phyloP scores from a whole-genome alignment of 2,888 invertebrate genomes.

The Monoplex corrugatus region DNA sequence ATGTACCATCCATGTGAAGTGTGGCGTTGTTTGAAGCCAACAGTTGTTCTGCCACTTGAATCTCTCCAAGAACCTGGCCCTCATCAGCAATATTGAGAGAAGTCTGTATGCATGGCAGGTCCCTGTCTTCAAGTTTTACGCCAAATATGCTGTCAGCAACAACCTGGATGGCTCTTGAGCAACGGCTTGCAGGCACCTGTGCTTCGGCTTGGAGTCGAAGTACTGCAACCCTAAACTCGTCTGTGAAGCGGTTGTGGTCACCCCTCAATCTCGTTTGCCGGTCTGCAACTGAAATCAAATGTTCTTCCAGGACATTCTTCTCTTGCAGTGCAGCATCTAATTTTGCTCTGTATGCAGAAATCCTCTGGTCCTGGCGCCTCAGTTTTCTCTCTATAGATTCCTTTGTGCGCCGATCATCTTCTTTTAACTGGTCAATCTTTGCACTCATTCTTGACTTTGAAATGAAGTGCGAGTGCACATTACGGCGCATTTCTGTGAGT shows the following conservation, averaged over 20 bases:
- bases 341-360: neutral
- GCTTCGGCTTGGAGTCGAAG: neutral
- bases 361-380: no score
- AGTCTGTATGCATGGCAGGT: conserved; percentile 13
- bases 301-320: neutral
- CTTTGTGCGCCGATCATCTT: no score
- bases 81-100: conserved; percentile 4
- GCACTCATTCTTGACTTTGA: no score
- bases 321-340: neutral
- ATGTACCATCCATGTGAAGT: neutral
- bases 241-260: neutral
- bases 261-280: neutral
- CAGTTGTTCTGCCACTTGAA: neutral
- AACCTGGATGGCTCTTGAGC: neutral
- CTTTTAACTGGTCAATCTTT: no score
- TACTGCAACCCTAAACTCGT: neutral
- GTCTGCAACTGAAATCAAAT: neutral
- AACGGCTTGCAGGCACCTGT: neutral
- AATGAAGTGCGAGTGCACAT: no score
- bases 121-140: neutral
- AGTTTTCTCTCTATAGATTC: no score
- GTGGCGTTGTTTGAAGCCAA: neutral
- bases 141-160: neutral
- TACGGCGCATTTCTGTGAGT: no score
- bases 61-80: neutral